Base-by-base conservation (phyloP, 2,113 vertebrate species). In the Poeciliopsis turrubarensis region DNA sequence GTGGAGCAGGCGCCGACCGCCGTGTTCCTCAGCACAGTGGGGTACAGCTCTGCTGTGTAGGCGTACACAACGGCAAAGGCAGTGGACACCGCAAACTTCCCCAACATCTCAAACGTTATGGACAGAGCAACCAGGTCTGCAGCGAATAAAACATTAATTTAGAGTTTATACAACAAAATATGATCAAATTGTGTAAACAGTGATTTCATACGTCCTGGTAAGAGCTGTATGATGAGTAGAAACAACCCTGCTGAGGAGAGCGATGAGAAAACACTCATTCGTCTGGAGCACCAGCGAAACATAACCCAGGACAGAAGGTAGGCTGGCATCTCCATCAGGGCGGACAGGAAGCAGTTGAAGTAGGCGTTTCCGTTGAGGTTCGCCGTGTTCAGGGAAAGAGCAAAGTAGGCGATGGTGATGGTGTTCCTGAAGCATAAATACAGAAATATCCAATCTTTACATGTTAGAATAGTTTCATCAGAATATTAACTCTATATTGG, bases 41-140 rank as follows among this genome's bases (percentile, higher is more conserved):
- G 98, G 89, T 97, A 99, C 25, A 99, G 91, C 79, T 99, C 98
- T 2, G 94, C 96, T 0, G 96, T 95, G 91, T 96, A 97, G 15
- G 97, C 95, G 0, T 97, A 99, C 14, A 96, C 87, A 78, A 98
- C 92, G 0, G 96, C 87, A 79, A 96, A 98, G 0, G 96, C 95
- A 1, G 92, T 90, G 0, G 97, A 96, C 90, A 98, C 78, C 0
- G 96, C 95, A 70, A 97, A 98, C 81, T 99, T 99, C 6, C 96
- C 97, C 10, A 96, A 65, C 97, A 98, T 98, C 89, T 95, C 97
- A 65, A 99, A 87, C 0, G 88, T 72, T 25, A 95, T 86, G 26
- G 96, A 93, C 1, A 97, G 4, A 63, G 69, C 63, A 1, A 51
- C 37, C 47, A 95, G 73, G 54, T 95, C 97, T 99, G 32, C 80